These are phyloP conservation scores for Sebastes itinus DNA, from an alignment of 2,797 vertebrate species.

Conservation along the genomic window DNA sequence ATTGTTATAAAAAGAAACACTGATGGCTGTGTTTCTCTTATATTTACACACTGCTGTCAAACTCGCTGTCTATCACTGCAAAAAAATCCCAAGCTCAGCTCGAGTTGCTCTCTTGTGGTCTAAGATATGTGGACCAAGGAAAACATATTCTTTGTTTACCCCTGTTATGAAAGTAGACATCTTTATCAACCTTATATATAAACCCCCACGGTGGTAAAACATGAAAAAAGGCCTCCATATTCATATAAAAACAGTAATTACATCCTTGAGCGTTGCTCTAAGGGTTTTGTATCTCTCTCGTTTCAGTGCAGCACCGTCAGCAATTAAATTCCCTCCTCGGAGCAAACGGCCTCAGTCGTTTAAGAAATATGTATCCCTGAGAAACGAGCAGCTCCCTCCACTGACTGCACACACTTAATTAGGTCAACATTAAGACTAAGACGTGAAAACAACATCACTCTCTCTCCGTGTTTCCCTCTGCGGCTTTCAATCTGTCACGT, in stretches of 20 bases:
- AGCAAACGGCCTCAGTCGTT: slow-evolving; percentile 14
- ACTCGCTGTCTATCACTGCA: background rate
- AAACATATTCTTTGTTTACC: background rate
- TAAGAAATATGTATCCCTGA: slow-evolving; percentile 22
- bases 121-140: background rate
- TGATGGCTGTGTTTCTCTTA: background rate
- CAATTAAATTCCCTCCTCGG: slow-evolving; percentile 23
- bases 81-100: slow-evolving; percentile 8
- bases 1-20: background rate
- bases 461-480: slow-evolving; percentile 13
- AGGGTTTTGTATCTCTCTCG: background rate
- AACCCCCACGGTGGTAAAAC: background rate
- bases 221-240: background rate
- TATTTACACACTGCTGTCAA: background rate
- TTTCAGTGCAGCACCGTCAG: background rate
- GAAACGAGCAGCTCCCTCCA: slow-evolving; percentile 17
- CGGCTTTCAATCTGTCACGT: slow-evolving; percentile 7
- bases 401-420: slow-evolving; percentile 57
- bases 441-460: slow-evolving; percentile 29
- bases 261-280: background rate
- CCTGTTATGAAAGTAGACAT: background rate
- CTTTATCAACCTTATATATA: background rate
- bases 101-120: background rate
- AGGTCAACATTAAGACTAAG: slow-evolving; percentile 53
- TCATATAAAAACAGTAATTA: slow-evolving; percentile 5